Conservation (phyloP, 2,797 vertebrate genomes). For the Rachycentron canadum region DNA sequence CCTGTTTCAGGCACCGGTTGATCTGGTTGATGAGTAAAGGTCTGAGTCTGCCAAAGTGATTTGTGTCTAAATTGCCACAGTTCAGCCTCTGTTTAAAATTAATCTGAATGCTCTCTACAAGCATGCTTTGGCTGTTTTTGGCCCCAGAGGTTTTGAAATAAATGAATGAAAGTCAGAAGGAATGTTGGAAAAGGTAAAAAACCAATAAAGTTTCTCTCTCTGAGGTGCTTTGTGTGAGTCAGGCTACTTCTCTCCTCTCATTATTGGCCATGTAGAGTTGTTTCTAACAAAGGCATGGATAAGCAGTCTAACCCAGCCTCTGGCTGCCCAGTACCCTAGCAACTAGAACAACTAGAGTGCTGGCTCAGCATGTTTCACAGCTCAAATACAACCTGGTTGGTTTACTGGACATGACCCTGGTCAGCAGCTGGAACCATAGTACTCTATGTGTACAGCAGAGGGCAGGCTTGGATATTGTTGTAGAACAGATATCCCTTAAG, state of each 20-base stretch:
- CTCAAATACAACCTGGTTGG: slow-evolving; percentile 32
- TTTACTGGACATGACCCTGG: slow-evolving; percentile 25
- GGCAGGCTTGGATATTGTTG: slow-evolving; percentile 34
- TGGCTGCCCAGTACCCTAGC: slow-evolving; percentile 39
- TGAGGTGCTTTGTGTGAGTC: slow-evolving; percentile 32
- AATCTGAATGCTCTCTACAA: slow-evolving; percentile 8
- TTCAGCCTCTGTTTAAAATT: slow-evolving; percentile 11
- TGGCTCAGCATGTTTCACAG: slow-evolving; percentile 62
- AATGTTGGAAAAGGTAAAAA: background rate
- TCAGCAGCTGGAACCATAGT: slow-evolving; percentile 26
- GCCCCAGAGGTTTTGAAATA: slow-evolving; percentile 1
- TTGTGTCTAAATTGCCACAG: slow-evolving; percentile 6
- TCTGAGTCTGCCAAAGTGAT: slow-evolving; percentile 22
- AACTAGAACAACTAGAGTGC: slow-evolving; percentile 63
- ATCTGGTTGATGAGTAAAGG: slow-evolving; percentile 47
- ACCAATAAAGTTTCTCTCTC: background rate
- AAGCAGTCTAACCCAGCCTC: slow-evolving; percentile 57
- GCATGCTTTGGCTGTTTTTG: background rate
- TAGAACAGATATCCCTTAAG: background rate
- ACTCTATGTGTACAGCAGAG: slow-evolving; percentile 61
- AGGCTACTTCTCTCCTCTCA: slow-evolving; percentile 47
- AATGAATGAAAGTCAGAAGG: background rate
- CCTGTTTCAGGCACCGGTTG: slow-evolving; percentile 14
- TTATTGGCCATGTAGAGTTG: slow-evolving; percentile 47
- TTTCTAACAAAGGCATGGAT: slow-evolving; percentile 73